Evolutionary conservation across 2,113 vertebrate genomes (phyloP), one percentile per base, ranked within the genome.

Genomic region (Lichenostomus cassidix): DNA sequence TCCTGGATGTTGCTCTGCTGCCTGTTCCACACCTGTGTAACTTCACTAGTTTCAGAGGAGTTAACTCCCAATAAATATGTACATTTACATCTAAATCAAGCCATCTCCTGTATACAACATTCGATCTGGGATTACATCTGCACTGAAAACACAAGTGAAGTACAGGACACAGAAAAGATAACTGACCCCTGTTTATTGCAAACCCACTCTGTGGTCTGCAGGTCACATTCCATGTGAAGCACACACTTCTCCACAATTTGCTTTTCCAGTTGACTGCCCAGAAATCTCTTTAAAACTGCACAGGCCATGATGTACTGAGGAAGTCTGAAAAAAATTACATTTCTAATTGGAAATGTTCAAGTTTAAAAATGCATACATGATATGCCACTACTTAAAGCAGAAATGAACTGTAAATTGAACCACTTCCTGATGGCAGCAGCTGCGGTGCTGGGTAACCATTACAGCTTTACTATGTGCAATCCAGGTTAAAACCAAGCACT

Each of bases 151-250:
- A 87, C 41, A 56, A 46, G 14, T 27, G n/a, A 92, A 85, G 74
- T 25, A 82, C 21, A 62, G 33, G 94, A 96, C 91, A 97, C 58
- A 58, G 77, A 94, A 96, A 84, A 94, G 65, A 19, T 17, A 94
- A 94, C 9, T 68, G 71, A 19, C 74, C 25, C 63, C 64, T 86
- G 29, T 46, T 78, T 73, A 39, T 31, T 94, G 86, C 71, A 94
- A 96, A 59, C 31, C 74, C 77, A 63, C 33, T 17, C 19, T 6
- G 3, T 3, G 67, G 47, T 33, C 44, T 64, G 42, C 27, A 18
- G 4, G 12, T 29, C 47, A 84, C 59, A 74, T 46, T 31, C 35
- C 70, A 79, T 5, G 24, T 19, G 42, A 78, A 94, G 86, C 29
- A 92, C 20, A 21, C 37, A 44, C 81, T 95, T 94, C 87, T 78